Evolutionary conservation across 2,888 invertebrate species (phyloP), one percentile per base, ranked within the genome.

Genomic region (Loripinus fragilis): DNA sequence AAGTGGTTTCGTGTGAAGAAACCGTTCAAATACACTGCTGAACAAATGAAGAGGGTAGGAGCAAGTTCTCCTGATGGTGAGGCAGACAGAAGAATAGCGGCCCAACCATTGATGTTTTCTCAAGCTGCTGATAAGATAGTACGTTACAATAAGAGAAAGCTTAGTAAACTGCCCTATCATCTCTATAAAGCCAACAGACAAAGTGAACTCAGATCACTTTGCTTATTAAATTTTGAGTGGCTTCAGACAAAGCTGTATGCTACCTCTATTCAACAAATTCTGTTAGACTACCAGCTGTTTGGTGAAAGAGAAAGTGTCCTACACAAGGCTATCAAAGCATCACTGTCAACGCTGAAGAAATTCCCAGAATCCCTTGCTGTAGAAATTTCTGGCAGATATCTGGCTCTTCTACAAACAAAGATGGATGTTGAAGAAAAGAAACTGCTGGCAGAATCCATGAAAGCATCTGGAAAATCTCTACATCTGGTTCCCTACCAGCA

Each of bases 161-260:
- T 93, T 73, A 90, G 87, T 72, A 90, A 92, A 76, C 78, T 93
- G 48, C 93, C 92, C 5, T 91, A 86, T 78, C 91, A 92, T 67
- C 86, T 93, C 35, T 83, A 85, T 35, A 80, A 86, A 41, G 88
- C 90, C 30, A 74, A 82, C 20, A 82, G 90, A 69, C 97, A 97
- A 91, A 96, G 96, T 73, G 98, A 98, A 93, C 94, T 99, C 15
- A 98, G 97, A 91, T 96, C 96, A 42, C 95, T 97, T 90, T 98
- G 99, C 0, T 95, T 99, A 0, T 99, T 99, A 94, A 98, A 98
- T 94, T 99, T 98, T 93, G 97, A 97, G 90, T 99, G 98, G 98
- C 95, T 99, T 0, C 97, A 98, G 92, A 98, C 98, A 0, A 99
- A 99, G 92, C 95, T 98, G 0, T 96, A 96, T 85, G 97, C 98